A percentile compares a stretch with the other conserved stretches of the same genome.
Conservation (phyloP, 2,113 vertebrate genomes). For the Platichthys stellatus region DNA sequence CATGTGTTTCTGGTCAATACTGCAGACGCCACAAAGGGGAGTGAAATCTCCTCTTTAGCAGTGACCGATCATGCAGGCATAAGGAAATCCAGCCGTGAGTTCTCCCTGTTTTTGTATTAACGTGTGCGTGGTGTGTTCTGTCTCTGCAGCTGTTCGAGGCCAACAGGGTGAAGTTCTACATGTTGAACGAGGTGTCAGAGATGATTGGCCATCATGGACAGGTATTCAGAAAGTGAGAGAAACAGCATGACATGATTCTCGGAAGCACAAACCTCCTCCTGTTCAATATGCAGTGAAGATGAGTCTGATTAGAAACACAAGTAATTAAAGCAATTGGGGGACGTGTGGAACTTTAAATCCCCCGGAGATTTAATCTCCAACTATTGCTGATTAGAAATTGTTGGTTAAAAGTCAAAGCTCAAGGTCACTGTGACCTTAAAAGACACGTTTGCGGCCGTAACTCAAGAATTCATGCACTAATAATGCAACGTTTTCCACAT, state of each 20-base stretch:
- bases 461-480: not conserved
- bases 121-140: slow-evolving; percentile 3
- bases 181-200: slow-evolving; percentile 96
- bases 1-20: slow-evolving; percentile 26
- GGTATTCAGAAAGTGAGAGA: slow-evolving; percentile 89
- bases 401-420: not conserved
- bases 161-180: slow-evolving; percentile 98
- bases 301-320: slow-evolving; percentile 7
- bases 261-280: slow-evolving; percentile 27
- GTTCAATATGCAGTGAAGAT: slow-evolving; percentile 10
- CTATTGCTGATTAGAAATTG: not conserved
- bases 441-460: not conserved
- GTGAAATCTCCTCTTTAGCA: slow-evolving; percentile 18
- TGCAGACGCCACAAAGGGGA: slow-evolving; percentile 1
- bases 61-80: slow-evolving; percentile 10
- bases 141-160: slow-evolving; percentile 91
- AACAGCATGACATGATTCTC: slow-evolving; percentile 72
- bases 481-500: not conserved
- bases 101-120: slow-evolving; percentile 1
- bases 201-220: slow-evolving; percentile 96
- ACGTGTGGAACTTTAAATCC: not conserved
- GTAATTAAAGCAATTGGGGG: not conserved
- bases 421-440: not conserved
- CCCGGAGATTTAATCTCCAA: not conserved
- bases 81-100: not conserved